These are phyloP conservation scores for Ganaspis brasiliensis DNA, from an alignment of 2,888 invertebrate genomes.

Conservation along the genomic window DNA sequence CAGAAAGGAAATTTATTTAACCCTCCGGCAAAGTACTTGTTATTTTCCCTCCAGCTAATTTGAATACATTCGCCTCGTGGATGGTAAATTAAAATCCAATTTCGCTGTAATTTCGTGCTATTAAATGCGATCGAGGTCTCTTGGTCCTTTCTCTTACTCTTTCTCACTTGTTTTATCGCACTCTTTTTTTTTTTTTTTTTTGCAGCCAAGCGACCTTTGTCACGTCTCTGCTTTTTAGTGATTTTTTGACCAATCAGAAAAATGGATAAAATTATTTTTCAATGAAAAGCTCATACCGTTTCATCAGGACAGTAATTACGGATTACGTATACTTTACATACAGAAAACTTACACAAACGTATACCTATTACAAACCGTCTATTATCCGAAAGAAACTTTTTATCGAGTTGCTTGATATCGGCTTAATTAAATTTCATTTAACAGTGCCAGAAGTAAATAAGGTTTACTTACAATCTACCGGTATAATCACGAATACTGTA, in stretches of 20 bases:
- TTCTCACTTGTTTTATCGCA: constrained; percentile 7
- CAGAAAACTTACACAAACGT: too few species aligned
- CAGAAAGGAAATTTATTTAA: constrained; percentile 79
- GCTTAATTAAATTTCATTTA: not conserved
- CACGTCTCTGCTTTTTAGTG: not conserved
- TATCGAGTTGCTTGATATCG: too few species aligned
- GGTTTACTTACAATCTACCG: not conserved
- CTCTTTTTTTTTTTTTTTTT: not conserved
- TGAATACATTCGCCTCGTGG: constrained; percentile 77
- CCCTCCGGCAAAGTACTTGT: constrained; percentile 72
- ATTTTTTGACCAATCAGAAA: not conserved
- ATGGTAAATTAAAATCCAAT: constrained; percentile 80
- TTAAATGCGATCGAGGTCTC: constrained; percentile 74
- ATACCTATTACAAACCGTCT: too few species aligned
- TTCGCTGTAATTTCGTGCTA: constrained; percentile 79
- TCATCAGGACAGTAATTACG: too few species aligned
- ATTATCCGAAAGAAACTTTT: not conserved
- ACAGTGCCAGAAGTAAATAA: not conserved
- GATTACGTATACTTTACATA: too few species aligned
- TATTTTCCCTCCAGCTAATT: constrained; percentile 76
- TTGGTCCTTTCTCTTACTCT: constrained; percentile 9
- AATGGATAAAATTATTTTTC: not conserved
- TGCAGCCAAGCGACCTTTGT: constrained; percentile 46
- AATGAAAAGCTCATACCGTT: not conserved
- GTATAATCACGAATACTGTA: too few species aligned